These are phyloP conservation scores for Hemiscyllium ocellatum DNA, from an alignment of 2,113 vertebrate genomes.

Conservation along the genomic window DNA sequence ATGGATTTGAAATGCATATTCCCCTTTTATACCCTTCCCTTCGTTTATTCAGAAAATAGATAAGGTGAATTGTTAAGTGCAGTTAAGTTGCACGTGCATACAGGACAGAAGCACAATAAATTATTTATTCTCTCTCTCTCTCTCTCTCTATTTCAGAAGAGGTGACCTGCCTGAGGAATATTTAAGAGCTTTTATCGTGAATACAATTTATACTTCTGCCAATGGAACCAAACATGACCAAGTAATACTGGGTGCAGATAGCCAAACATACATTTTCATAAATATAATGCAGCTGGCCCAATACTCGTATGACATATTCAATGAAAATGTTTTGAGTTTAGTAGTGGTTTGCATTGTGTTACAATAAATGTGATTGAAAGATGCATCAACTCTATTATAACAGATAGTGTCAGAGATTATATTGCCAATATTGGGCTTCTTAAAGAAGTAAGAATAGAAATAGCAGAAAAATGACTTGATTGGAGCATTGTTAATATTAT, in stretches of 20 bases:
- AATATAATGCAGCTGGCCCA: background rate
- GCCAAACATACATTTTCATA: background rate
- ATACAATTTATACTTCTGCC: background rate
- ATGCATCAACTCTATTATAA: background rate
- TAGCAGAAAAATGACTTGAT: background rate
- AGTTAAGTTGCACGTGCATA: constrained; percentile 19
- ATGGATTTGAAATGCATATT: constrained; percentile 10
- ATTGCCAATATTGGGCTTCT: background rate
- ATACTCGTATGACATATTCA: background rate
- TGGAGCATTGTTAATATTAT: background rate
- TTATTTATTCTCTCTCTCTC: background rate
- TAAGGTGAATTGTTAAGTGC: constrained; percentile 20
- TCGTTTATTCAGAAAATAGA: background rate
- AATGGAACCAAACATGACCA: background rate
- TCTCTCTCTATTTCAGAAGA: background rate
- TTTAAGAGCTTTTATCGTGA: background rate
- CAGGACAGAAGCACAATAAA: background rate
- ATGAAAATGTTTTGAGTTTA: background rate
- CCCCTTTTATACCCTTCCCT: background rate
- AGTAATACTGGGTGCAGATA: background rate
- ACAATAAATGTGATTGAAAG: background rate
- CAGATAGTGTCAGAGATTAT: background rate
- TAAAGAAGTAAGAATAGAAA: background rate
- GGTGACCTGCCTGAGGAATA: background rate
- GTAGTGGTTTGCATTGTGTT: background rate